A percentile compares a stretch with the other conserved stretches of the same genome.
These are phyloP conservation scores for Oligia fasciuncula DNA, from an alignment of 2,888 invertebrate species.

Conservation along the genomic window DNA sequence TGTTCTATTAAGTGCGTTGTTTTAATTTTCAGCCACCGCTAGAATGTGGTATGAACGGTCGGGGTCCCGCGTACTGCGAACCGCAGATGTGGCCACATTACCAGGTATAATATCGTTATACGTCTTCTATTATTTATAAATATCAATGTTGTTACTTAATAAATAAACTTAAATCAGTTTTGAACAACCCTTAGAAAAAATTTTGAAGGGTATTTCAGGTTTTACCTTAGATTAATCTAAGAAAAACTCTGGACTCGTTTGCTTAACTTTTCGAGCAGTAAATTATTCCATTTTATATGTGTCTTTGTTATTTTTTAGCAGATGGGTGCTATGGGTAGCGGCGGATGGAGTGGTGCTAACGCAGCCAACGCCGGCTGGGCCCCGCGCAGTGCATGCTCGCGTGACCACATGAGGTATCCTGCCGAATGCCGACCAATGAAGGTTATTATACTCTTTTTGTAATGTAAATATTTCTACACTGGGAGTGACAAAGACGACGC, in stretches of 20 bases:
- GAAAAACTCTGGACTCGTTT: neutral
- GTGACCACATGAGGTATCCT: conserved; percentile 83
- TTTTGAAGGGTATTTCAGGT: neutral
- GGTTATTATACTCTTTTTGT: conserved; percentile 70
- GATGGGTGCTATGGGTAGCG: conserved; percentile 80
- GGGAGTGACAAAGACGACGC: neutral
- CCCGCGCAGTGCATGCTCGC: conserved; percentile 79
- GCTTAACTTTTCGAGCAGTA: neutral
- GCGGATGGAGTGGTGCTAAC: conserved; percentile 79
- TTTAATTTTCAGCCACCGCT: conserved; percentile 83
- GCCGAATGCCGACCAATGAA: conserved; percentile 83
- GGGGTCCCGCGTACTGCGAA: conserved; percentile 83
- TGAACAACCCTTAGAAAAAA: neutral
- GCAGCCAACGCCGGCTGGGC: conserved; percentile 78
- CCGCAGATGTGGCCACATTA: conserved; percentile 88
- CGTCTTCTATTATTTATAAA: conserved; percentile 15
- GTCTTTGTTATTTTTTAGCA: conserved; percentile 63
- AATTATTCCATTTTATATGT: neutral
- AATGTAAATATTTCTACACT: conserved; percentile 24
- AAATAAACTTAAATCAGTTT: neutral
- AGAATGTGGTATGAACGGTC: conserved; percentile 84
- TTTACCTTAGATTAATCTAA: neutral
- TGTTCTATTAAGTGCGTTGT: conserved; percentile 4
- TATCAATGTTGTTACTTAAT: neutral
- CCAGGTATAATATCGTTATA: conserved; percentile 76